These are phyloP conservation scores for Lytechinus variegatus DNA, from an alignment of 35 echinoderm and acorn worm genomes.

Conservation along the genomic window DNA sequence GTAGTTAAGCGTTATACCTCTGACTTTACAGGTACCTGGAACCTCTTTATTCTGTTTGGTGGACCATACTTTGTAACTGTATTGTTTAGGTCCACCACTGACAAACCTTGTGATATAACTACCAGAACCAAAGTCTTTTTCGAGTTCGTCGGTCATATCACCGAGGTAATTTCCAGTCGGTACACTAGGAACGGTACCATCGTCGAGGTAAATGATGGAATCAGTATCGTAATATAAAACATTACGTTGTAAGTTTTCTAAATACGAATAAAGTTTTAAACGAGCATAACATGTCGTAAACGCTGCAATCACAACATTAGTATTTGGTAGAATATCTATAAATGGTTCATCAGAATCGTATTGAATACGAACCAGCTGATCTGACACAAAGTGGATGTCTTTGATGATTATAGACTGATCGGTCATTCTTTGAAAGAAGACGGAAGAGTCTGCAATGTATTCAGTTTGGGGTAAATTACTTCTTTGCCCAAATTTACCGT, in stretches of 20 bases:
- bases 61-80: conserved; percentile 43
- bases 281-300: conserved; percentile 55
- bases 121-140: background rate
- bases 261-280: conserved; percentile 52
- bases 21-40: conserved; percentile 42
- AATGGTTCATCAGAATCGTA: conserved; percentile 4
- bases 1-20: conserved; percentile 50
- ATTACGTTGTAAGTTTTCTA: conserved; percentile 41
- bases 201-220: conserved; percentile 55
- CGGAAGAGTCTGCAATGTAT: background rate
- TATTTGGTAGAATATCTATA: conserved; percentile 12
- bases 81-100: conserved; percentile 57
- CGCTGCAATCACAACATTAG: conserved; percentile 58
- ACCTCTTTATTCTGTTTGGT: background rate
- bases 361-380: conserved; percentile 34
- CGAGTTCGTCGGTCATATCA: conserved; percentile 62
- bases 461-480: conserved; percentile 32
- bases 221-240: conserved; percentile 65
- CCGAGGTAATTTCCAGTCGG: conserved; percentile 38
- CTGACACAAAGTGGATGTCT: background rate
- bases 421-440: background rate
- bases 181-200: background rate
- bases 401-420: conserved; percentile 4
- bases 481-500: conserved; percentile 59
- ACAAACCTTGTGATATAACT: conserved; percentile 61